These are phyloP conservation scores for Euthynnus affinis DNA, from an alignment of 2,797 vertebrate genomes.

Conservation along the genomic window DNA sequence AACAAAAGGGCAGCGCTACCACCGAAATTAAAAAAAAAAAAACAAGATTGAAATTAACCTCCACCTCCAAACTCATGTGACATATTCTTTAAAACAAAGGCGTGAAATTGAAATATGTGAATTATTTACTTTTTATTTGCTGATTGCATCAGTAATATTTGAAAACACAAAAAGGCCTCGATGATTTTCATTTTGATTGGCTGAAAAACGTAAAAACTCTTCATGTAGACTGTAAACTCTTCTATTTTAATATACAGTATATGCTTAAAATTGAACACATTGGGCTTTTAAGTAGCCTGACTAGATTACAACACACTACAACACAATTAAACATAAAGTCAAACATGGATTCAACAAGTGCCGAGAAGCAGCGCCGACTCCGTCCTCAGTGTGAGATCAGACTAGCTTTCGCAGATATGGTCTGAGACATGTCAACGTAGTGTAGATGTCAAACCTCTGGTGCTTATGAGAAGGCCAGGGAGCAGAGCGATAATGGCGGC, in stretches of 20 bases:
- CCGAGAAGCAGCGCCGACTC: not conserved
- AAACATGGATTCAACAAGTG: slow-evolving; percentile 18
- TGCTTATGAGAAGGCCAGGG: slow-evolving; percentile 65
- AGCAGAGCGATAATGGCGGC: slow-evolving; percentile 67
- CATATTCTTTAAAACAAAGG: not conserved
- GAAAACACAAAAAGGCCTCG: not conserved
- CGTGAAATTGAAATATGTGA: not conserved
- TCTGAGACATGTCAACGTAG: slow-evolving; percentile 41
- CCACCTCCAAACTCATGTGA: not conserved
- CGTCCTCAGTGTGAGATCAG: not conserved
- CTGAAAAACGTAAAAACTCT: not conserved
- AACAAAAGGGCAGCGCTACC: not conserved
- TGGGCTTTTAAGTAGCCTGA: too few relatives aligned
- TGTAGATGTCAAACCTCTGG: slow-evolving; percentile 49
- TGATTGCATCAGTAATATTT: not conserved
- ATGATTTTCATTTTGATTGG: not conserved
- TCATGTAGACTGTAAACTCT: not conserved
- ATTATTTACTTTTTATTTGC: not conserved
- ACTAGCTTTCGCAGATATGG: slow-evolving; percentile 25
- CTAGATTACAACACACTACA: not conserved
- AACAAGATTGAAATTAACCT: not conserved
- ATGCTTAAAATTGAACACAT: too few relatives aligned
- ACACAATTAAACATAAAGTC: too few relatives aligned
- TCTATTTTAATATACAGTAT: too few relatives aligned
- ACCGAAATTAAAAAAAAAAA: not conserved